These are phyloP conservation scores for Rugalucina vietnamica DNA, from an alignment of 2,888 invertebrate species.

Conservation along the genomic window DNA sequence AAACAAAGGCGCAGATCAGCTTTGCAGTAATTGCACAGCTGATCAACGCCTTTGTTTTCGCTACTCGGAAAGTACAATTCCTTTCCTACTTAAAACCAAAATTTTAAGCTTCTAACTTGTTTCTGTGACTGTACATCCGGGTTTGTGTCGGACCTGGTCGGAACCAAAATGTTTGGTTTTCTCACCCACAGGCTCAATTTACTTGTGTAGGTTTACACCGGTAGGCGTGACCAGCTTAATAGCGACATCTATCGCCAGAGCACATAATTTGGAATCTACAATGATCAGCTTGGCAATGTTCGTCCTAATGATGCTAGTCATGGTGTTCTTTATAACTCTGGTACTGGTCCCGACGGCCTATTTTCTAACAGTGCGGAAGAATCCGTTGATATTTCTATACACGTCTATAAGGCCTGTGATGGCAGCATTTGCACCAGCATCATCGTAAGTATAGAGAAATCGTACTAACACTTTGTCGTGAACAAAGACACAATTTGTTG, in stretches of 20 bases:
- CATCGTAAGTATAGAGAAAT: constrained; percentile 23
- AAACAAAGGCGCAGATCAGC: too few species aligned
- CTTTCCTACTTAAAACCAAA: too few species aligned
- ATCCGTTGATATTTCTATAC: background rate
- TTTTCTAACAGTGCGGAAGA: background rate
- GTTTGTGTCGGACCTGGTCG: too few species aligned
- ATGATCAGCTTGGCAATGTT: constrained; percentile 1
- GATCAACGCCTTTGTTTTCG: too few species aligned
- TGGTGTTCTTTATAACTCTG: background rate
- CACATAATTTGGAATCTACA: background rate
- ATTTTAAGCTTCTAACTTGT: too few species aligned
- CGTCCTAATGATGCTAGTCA: background rate
- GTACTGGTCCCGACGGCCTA: background rate
- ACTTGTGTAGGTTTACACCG: constrained; percentile 7
- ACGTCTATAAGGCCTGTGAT: background rate
- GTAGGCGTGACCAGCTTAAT: constrained; percentile 5
- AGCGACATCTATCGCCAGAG: background rate
- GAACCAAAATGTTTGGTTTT: too few species aligned
- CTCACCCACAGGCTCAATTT: too few species aligned
- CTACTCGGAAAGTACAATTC: too few species aligned
- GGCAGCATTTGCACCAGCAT: constrained; percentile 10
- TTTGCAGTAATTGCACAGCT: too few species aligned
- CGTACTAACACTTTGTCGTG: too few species aligned
- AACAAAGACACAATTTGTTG: too few species aligned
- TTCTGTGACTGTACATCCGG: too few species aligned